Evolutionary conservation across 2,113 vertebrate species (phyloP), one percentile per base, ranked within the genome.

Genomic region (Eptesicus fuscus): DNA sequence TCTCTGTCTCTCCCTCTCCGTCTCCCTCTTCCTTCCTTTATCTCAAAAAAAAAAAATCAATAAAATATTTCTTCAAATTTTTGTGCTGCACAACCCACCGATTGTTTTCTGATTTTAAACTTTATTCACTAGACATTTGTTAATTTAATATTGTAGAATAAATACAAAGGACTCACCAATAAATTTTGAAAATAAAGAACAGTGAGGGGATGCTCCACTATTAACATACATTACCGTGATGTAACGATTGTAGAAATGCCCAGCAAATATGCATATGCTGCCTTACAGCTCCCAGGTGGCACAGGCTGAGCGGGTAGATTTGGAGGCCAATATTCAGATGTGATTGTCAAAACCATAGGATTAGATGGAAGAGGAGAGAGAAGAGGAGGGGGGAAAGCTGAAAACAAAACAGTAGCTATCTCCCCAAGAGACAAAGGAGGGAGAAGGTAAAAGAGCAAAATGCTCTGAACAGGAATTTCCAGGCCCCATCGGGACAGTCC

Each of bases 261-360:
- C 37, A 53, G 10, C 25, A 37, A 49, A 63, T 0, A 0, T 11
- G 25, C 13, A n/a, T 3, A 1, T 59, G n/a, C 1, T n/a, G 12
- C 23, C 25, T 14, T 20, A 4, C 20, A 82, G 13, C 5, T 65
- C 13, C 6, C 3, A 28, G 42, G 7, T 40, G n/a, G 16, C 22
- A 0, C 12, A 18, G 5, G 0, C 1, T 40, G 37, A 8, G 8
- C 4, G 1, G 2, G 16, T 44, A 16, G 4, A 1, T 49, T 30
- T 7, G 4, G 18, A 44, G 1, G 25, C 28, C 32, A 8, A 13
- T 20, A 28, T 47, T 51, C 44, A 51, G 82, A 28, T 4, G 0
- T 28, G n/a, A 14, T 40, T 80, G 20, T 80, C 7, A 28, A 83
- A 80, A 59, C 4, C 23, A 23, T 20, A 56, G 1, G 7, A 35